These are phyloP conservation scores for Cherax quadricarinatus DNA, from an alignment of 1,140 invertebrate genomes.

Conservation along the genomic window DNA sequence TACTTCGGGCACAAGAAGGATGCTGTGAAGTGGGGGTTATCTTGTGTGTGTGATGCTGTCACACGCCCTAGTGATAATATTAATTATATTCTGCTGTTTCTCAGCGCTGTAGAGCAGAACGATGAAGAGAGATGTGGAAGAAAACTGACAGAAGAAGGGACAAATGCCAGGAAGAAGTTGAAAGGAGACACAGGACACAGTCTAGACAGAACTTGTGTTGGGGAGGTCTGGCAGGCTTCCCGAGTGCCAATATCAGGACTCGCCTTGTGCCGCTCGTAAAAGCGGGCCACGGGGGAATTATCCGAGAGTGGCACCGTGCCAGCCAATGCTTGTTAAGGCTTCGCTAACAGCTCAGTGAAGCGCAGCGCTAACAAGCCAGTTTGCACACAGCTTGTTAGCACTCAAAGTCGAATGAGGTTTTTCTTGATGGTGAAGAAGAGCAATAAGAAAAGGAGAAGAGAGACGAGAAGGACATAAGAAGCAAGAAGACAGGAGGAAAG, in stretches of 20 bases:
- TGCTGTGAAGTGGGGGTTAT: no score
- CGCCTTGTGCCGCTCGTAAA: slow-evolving; percentile 46
- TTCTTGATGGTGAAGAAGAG: no score
- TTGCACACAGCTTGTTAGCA: no score
- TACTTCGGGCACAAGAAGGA: no score
- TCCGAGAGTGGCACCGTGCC: slow-evolving; percentile 37
- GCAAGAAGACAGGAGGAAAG: no score
- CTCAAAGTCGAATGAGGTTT: no score
- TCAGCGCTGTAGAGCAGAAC: neutral
- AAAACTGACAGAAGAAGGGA: neutral
- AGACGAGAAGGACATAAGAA: no score
- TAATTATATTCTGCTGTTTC: neutral
- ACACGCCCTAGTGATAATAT: no score
- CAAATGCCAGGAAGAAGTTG: neutral
- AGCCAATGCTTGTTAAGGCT: slow-evolving; percentile 31
- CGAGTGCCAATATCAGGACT: slow-evolving; percentile 42
- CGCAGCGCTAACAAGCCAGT: neutral
- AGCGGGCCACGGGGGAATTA: slow-evolving; percentile 5
- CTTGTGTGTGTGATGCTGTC: no score
- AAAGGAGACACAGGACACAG: neutral
- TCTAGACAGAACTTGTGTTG: slow-evolving; percentile 17
- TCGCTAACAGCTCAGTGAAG: neutral
- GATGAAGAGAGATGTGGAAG: neutral
- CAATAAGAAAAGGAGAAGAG: no score
- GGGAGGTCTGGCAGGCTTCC: neutral